phyloP scores from a whole-genome alignment of 2,888 invertebrate genomes.

The Frankliniella intonsa region DNA sequence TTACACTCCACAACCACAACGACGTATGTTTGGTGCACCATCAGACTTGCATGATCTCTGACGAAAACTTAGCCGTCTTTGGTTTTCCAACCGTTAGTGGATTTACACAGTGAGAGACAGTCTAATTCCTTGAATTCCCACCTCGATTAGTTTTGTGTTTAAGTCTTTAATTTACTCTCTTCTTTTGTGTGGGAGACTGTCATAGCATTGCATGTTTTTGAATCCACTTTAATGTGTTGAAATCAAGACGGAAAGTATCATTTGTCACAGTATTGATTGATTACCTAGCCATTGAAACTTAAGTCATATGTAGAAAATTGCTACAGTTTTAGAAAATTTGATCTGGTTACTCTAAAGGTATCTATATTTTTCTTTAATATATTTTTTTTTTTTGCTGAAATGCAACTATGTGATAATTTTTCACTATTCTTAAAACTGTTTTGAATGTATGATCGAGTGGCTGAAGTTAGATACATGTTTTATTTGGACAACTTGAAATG shows the following conservation, averaged over 20 bases:
- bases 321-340: neutral
- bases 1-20: conserved; percentile 50
- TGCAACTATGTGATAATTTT: neutral
- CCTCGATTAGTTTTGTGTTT: too few relatives aligned
- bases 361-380: too few relatives aligned
- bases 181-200: neutral
- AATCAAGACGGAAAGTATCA: neutral
- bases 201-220: neutral
- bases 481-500: too few relatives aligned
- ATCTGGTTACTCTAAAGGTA: too few relatives aligned
- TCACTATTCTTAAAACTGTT: neutral
- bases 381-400: neutral
- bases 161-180: too few relatives aligned
- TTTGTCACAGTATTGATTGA: neutral
- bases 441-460: too few relatives aligned
- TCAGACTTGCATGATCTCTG: conserved; percentile 15
- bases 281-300: neutral
- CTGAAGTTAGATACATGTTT: too few relatives aligned
- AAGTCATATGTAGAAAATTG: neutral
- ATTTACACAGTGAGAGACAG: neutral
- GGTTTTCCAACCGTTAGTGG: neutral
- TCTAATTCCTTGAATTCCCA: neutral
- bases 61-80: conserved; percentile 14
- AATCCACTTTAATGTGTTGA: neutral
- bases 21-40: conserved; percentile 35